These are phyloP conservation scores for Bothrops alternatus DNA, from an alignment of 2,797 vertebrate species.

Conservation along the genomic window DNA sequence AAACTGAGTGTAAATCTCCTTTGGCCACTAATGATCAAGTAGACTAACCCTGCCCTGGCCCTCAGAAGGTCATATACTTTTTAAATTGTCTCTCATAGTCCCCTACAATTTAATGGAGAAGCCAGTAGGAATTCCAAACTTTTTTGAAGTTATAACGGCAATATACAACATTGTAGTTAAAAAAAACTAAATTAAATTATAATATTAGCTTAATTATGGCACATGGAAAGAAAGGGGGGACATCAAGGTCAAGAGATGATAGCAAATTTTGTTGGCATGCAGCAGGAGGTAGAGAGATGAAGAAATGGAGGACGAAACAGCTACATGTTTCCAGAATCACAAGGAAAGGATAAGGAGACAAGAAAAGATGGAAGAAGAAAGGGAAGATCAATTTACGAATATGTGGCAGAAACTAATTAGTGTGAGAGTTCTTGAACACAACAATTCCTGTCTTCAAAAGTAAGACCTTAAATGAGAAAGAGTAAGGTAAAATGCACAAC, in stretches of 20 bases:
- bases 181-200: neutral
- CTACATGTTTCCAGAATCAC: neutral
- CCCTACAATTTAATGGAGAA: neutral
- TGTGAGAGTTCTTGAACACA: neutral
- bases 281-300: neutral
- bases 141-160: neutral
- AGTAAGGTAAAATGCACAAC: neutral
- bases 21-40: neutral
- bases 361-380: neutral
- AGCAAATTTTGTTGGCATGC: neutral
- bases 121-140: neutral
- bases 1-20: neutral
- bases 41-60: neutral
- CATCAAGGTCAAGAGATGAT: neutral
- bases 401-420: neutral
- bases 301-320: neutral
- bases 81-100: neutral
- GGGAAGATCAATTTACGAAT: neutral
- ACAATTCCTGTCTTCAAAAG: neutral
- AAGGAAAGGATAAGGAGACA: neutral
- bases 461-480: neutral
- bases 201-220: neutral
- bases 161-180: neutral
- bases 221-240: neutral
- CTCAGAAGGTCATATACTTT: neutral